Percentiles rank a stretch among this genome's conserved stretches.
Evolutionary conservation across 2,888 invertebrate genomes (phyloP).

Genomic region (Euplexia lucipara): DNA sequence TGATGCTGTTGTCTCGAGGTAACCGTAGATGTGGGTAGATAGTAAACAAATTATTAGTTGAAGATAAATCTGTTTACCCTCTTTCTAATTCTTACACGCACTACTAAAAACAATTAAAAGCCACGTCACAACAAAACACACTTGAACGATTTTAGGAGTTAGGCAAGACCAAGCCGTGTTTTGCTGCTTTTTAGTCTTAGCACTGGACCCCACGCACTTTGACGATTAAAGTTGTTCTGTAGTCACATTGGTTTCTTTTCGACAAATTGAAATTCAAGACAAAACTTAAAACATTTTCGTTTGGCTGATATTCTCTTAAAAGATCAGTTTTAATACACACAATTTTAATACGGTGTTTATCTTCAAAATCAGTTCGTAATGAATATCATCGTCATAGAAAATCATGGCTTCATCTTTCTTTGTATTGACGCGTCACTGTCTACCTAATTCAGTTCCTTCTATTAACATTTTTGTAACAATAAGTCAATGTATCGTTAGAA

Average conservation of each 20-base stretch:
- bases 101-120: constrained; percentile 16
- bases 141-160: neutral
- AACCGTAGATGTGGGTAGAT: neutral
- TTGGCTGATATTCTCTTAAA: too few species aligned
- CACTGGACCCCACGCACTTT: neutral
- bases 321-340: neutral
- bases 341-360: neutral
- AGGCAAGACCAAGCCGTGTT: neutral
- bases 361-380: neutral
- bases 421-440: constrained; percentile 14
- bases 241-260: neutral
- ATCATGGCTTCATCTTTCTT: constrained; percentile 8
- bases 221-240: neutral
- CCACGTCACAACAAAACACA: constrained; percentile 11
- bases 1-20: neutral
- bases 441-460: constrained; percentile 22
- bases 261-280: neutral
- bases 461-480: constrained; percentile 19
- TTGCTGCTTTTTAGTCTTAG: neutral
- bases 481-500: constrained; percentile 22
- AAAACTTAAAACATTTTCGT: too few species aligned
- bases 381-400: neutral
- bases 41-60: neutral
- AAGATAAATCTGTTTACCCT: constrained; percentile 8
- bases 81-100: constrained; percentile 22